Evolutionary conservation across 2,797 vertebrate genomes (phyloP).

Genomic region (Squalus acanthias): DNA sequence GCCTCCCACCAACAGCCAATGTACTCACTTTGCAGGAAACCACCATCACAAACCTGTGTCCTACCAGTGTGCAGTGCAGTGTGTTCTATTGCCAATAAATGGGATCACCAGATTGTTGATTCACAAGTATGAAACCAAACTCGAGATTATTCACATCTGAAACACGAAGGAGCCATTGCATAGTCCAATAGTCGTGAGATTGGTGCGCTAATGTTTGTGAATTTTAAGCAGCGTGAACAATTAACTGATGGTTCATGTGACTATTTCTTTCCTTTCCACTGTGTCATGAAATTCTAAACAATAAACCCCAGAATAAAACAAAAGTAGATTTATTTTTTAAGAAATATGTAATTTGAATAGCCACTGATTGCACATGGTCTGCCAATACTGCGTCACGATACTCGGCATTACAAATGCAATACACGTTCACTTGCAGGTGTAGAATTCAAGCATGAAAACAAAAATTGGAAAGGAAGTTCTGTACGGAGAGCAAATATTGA

Average conservation of each 20-base stretch:
- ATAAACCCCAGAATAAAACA: not conserved
- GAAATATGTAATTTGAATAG: not conserved
- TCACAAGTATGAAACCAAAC: not conserved
- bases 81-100: not conserved
- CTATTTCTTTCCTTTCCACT: not conserved
- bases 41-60: not conserved
- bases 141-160: not conserved
- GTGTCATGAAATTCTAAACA: not conserved
- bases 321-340: not conserved
- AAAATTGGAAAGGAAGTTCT: not conserved
- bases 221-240: not conserved
- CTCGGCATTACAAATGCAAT: not conserved
- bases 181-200: not conserved
- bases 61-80: not conserved
- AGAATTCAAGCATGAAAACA: not conserved
- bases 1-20: not conserved
- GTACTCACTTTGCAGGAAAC: not conserved
- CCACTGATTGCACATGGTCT: not conserved
- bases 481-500: not conserved
- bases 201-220: not conserved
- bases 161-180: not conserved
- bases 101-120: not conserved
- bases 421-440: not conserved
- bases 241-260: not conserved
- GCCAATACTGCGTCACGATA: not conserved